Evolutionary conservation across 2,113 vertebrate species (phyloP), one percentile per base, ranked within the genome.

Genomic region (Carollia perspicillata): DNA sequence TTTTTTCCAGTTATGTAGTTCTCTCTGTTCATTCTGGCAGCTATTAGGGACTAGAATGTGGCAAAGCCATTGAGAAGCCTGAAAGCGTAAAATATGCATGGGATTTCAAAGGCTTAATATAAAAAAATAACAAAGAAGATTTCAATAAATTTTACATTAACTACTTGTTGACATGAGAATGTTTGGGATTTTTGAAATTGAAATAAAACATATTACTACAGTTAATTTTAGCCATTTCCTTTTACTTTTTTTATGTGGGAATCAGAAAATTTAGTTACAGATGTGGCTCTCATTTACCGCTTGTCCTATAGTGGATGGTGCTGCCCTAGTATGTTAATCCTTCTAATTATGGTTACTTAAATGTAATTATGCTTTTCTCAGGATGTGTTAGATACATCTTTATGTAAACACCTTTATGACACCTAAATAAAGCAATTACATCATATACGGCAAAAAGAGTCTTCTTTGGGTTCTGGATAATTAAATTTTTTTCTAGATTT

Each of bases 301-400:
- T 30, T 10, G 13, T 40, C 40, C 53, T 37, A 10, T 51, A 58
- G 40, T 44, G 35, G 37, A 69, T 10, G 10, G 20, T 37, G 47
- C 55, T 28, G 26, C 47, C 58, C 2, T 1, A 22, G 22, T 42
- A 22, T 69, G 51, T 94, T 74, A 77, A 49, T n/a, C 6, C 6
- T 37, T 69, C 49, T 22, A 49, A 75, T 49, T 10, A 35, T 66
- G 33, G 26, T 55, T 81, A 35, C 40, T 60, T 84, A 66, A 92
- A 47, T 44, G 71, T 93, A 78, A 81, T 79, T 91, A 53, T 72
- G 53, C n/a, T 42, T 95, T 84, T 80, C 51, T 30, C 51, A 5
- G 14, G 55, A 80, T 71, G 49, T 44, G 47, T 63, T 33, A 60
- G 13, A 30, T 30, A 92, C 71, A 84, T 10, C n/a, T 78, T 69